Conservation (phyloP, 2,888 invertebrate genomes). For the Ypsolopha scabrella region DNA sequence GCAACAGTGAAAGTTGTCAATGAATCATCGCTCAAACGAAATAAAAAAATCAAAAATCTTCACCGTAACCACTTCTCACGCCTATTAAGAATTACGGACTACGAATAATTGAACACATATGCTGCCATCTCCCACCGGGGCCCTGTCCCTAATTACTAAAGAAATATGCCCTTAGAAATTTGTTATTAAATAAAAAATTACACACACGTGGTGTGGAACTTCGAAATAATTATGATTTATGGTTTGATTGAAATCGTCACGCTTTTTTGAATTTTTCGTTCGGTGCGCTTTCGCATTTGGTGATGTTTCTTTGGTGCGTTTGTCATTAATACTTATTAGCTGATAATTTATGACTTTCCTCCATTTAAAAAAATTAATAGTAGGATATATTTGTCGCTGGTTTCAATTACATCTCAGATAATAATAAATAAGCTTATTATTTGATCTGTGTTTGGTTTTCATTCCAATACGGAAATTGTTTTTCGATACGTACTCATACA, state of each 20-base stretch:
- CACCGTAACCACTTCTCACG: slow-evolving; percentile 26
- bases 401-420: too few species aligned
- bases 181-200: slow-evolving; percentile 31
- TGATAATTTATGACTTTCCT: too few species aligned
- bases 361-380: too few species aligned
- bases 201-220: slow-evolving; percentile 27
- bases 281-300: too few species aligned
- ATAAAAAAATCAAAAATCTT: not conserved
- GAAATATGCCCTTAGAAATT: slow-evolving; percentile 41
- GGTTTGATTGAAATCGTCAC: slow-evolving; percentile 4
- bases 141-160: slow-evolving; percentile 33
- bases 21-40: not conserved
- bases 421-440: too few species aligned
- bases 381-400: too few species aligned
- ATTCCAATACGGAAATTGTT: too few species aligned
- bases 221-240: slow-evolving; percentile 38
- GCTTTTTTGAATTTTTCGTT: not conserved
- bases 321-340: too few species aligned
- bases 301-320: too few species aligned
- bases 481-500: too few species aligned
- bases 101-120: slow-evolving; percentile 46
- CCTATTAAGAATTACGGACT: slow-evolving; percentile 20
- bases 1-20: slow-evolving; percentile 3
- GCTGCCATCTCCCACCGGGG: slow-evolving; percentile 14
- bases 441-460: too few species aligned